These are phyloP conservation scores for Ovis aries DNA, from an alignment of 2,113 vertebrate genomes.

Conservation along the genomic window DNA sequence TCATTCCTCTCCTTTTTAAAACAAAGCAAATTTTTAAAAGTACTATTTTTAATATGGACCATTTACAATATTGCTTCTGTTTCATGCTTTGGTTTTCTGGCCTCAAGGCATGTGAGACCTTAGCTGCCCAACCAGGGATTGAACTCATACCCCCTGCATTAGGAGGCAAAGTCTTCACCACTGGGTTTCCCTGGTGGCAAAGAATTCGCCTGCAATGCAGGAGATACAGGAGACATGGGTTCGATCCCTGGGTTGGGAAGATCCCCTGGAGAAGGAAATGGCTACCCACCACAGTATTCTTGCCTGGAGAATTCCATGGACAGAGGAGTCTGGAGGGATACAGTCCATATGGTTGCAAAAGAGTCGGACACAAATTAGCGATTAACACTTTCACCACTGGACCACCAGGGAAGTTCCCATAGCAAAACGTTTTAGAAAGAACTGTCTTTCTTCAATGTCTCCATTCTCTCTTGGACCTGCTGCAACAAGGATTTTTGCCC, in stretches of 20 bases:
- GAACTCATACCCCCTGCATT: background rate
- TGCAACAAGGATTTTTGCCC: background rate
- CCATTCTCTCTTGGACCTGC: background rate
- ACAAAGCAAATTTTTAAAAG: background rate
- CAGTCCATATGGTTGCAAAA: background rate
- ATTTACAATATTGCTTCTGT: background rate
- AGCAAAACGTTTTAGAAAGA: background rate
- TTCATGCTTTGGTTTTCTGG: background rate
- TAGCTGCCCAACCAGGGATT: background rate
- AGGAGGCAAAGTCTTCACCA: background rate
- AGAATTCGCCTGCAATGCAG: background rate
- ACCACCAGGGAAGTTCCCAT: background rate
- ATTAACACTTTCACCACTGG: background rate
- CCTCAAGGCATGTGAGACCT: background rate
- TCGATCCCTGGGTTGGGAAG: background rate
- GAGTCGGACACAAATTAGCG: background rate
- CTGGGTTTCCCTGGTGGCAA: background rate
- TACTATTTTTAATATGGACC: background rate
- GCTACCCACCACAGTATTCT: background rate
- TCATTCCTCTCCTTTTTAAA: background rate
- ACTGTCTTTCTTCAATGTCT: background rate
- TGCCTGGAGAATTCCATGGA: background rate
- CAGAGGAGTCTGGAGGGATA: background rate
- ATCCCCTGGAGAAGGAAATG: background rate
- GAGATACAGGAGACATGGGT: background rate